Conservation (phyloP, 1,140 invertebrate species). For the Solen grandis region DNA sequence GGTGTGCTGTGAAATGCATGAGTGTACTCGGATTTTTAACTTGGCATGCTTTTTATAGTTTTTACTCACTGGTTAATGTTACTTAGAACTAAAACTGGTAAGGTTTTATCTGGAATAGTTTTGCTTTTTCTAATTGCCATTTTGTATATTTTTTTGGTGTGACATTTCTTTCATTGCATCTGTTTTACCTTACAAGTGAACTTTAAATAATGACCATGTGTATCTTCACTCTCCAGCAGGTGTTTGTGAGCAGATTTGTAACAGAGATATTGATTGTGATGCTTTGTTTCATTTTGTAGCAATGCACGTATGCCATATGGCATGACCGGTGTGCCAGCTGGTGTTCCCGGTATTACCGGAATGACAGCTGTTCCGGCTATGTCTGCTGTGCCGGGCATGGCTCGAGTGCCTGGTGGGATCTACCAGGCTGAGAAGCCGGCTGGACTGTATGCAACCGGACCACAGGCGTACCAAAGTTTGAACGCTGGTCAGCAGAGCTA, state of each 20-base stretch:
- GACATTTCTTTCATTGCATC: background rate
- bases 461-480: constrained; percentile 23
- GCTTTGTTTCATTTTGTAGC: constrained; percentile 13
- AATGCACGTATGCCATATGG: constrained; percentile 31
- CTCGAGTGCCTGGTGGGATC: constrained; percentile 4
- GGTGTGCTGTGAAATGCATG: too few relatives aligned
- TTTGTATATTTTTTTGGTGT: background rate
- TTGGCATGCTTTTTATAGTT: too few relatives aligned
- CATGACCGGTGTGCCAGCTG: constrained; percentile 26
- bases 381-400: constrained; percentile 27
- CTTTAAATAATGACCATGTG: background rate
- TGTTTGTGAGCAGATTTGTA: background rate
- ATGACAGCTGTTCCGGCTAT: constrained; percentile 38
- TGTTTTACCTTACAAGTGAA: background rate
- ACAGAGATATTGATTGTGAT: constrained; percentile 9
- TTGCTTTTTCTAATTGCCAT: background rate
- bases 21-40: too few relatives aligned
- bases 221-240: background rate
- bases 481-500: constrained; percentile 14
- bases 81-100: background rate
- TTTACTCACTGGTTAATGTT: too few relatives aligned
- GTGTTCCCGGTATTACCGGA: constrained; percentile 13
- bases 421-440: constrained; percentile 28
- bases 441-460: constrained; percentile 25
- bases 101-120: background rate